A percentile compares a stretch with the other conserved stretches of the same genome.
Conservation (phyloP, 2,113 vertebrate genomes). For the Barnardius zonarius region DNA sequence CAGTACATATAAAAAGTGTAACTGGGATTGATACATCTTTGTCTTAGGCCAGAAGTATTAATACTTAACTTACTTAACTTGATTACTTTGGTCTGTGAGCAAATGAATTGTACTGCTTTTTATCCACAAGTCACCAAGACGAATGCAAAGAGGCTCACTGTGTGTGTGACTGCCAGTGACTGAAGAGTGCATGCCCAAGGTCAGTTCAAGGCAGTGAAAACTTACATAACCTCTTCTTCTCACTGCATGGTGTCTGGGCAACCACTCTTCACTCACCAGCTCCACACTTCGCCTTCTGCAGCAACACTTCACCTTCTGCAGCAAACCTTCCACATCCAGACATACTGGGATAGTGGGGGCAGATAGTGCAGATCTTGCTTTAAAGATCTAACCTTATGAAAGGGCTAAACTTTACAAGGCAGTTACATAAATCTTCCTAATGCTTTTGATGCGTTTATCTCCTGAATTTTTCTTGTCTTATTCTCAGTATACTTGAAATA, state of each 20-base stretch:
- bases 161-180: not conserved
- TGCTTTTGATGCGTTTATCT: not conserved
- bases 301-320: accelerated
- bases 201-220: not conserved
- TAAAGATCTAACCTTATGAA: not conserved
- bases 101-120: not conserved
- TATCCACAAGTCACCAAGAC: not conserved
- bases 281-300: not conserved
- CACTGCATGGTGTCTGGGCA: not conserved
- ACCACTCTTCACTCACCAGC: not conserved
- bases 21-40: not conserved
- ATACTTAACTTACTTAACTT: not conserved
- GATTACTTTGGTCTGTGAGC: not conserved
- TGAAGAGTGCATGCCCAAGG: accelerated
- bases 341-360: not conserved
- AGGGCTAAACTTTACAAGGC: not conserved
- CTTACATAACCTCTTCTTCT: not conserved
- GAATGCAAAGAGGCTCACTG: not conserved
- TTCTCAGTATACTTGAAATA: not conserved
- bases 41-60: not conserved
- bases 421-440: not conserved
- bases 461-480: not conserved
- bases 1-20: not conserved
- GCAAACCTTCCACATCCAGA: not conserved
- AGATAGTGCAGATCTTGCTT: not conserved